Conservation (phyloP, 2,888 invertebrate genomes). For the Poecilobothrus nobilitatus region DNA sequence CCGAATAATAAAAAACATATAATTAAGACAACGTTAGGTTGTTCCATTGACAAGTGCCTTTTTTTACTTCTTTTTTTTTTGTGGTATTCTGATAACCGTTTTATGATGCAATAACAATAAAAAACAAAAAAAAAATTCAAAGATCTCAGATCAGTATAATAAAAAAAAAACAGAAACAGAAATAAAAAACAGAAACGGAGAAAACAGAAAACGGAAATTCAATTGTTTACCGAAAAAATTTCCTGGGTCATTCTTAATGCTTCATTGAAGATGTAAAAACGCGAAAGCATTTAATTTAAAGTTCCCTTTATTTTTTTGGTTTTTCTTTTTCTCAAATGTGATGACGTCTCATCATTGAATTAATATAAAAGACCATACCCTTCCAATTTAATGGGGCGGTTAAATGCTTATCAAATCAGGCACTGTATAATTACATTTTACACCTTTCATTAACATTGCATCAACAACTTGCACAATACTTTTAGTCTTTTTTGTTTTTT, state of each 20-base stretch:
- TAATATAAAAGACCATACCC: not conserved
- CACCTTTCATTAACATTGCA: not conserved
- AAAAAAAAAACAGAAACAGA: not conserved
- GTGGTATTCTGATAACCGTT: not conserved
- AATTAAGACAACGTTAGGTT: no score
- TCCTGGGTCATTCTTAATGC: not conserved
- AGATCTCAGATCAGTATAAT: not conserved
- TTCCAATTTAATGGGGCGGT: constrained; percentile 2
- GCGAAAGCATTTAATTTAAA: not conserved
- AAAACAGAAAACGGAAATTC: not conserved
- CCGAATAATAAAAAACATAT: no score
- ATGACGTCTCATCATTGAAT: not conserved
- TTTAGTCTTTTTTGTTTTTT: no score
- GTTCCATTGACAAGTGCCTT: no score
- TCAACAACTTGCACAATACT: no score
- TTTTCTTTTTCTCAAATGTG: not conserved
- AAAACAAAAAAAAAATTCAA: not conserved
- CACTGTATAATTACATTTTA: constrained; percentile 8
- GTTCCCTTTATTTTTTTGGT: not conserved
- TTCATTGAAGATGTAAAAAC: not conserved
- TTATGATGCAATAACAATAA: not conserved
- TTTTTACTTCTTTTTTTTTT: not conserved
- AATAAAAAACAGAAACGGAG: no score
- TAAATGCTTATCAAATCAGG: constrained; percentile 11
- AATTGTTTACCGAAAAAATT: not conserved